Evolutionary conservation across 64 coral and sea anemone genomes (phyloP).

Genomic region (Dendronephthya gigantea): DNA sequence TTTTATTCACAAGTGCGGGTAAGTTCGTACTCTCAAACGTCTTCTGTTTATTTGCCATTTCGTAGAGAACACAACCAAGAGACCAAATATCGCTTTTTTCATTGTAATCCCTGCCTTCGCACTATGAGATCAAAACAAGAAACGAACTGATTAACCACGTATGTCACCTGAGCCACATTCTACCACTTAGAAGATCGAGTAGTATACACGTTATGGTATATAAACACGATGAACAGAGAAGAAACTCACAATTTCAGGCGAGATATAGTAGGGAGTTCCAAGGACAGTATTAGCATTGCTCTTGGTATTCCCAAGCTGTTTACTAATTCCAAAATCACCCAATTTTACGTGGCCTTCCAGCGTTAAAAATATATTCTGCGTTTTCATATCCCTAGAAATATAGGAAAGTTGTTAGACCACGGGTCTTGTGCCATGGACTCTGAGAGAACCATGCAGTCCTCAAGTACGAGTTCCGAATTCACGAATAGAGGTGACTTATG

Average conservation of each 20-base stretch:
- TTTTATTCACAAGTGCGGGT: conserved; percentile 96
- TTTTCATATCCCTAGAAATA: conserved; percentile 78
- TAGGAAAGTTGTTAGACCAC: too few relatives aligned
- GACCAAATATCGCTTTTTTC: conserved; percentile 98
- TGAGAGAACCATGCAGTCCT: too few relatives aligned
- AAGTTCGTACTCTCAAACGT: conserved; percentile 98
- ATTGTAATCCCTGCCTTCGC: conserved; percentile 94
- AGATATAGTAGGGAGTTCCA: conserved; percentile 95
- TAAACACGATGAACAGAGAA: too few relatives aligned
- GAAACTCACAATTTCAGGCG: conserved; percentile 96
- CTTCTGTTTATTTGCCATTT: conserved; percentile 94
- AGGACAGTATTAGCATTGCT: conserved; percentile 82
- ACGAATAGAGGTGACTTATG: too few relatives aligned
- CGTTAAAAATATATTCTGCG: conserved; percentile 92
- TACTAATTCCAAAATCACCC: conserved; percentile 98
- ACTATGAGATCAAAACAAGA: conserved; percentile 41
- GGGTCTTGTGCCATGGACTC: too few relatives aligned
- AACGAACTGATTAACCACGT: too few relatives aligned
- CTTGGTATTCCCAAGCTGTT: conserved; percentile 84
- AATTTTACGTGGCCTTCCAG: conserved; percentile 86
- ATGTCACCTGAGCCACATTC: too few relatives aligned
- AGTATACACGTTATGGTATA: too few relatives aligned
- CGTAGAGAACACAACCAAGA: conserved; percentile 83
- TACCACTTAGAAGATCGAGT: too few relatives aligned
- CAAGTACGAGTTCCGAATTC: too few relatives aligned